Percentiles rank a stretch among this genome's conserved stretches.
Conservation (phyloP, 2,888 invertebrate species). For the Hypercompe scribonia region DNA sequence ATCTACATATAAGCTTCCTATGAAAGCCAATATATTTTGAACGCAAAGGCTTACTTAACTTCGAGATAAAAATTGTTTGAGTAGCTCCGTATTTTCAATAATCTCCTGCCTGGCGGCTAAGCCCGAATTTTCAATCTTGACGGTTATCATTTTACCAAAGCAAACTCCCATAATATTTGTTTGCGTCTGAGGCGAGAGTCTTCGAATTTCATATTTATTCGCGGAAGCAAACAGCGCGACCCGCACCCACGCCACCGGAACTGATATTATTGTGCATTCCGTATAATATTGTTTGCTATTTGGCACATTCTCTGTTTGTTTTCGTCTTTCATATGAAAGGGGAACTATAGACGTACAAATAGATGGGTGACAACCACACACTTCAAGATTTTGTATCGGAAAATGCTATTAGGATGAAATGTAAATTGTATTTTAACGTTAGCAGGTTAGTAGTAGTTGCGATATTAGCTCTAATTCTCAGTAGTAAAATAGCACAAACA, state of each 20-base stretch:
- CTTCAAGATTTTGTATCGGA: conserved; percentile 73
- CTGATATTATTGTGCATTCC: conserved; percentile 87
- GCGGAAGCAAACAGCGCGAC: conserved; percentile 78
- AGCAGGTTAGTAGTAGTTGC: conserved; percentile 16
- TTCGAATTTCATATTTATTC: conserved; percentile 87
- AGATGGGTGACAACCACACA: conserved; percentile 80
- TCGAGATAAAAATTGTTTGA: conserved; percentile 54
- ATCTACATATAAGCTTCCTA: background rate
- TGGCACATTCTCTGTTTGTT: conserved; percentile 87
- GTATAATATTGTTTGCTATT: conserved; percentile 87
- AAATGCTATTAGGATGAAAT: conserved; percentile 77
- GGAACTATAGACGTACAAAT: conserved; percentile 83
- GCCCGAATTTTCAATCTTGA: conserved; percentile 84
- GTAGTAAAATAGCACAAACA: conserved; percentile 44
- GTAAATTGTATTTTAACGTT: conserved; percentile 69
- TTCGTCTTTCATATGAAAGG: conserved; percentile 86
- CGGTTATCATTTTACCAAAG: conserved; percentile 87
- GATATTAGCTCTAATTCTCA: conserved; percentile 49
- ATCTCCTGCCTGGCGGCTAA: conserved; percentile 72
- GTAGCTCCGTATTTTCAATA: conserved; percentile 62
- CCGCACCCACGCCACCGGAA: conserved; percentile 80
- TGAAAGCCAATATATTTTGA: conserved; percentile 3
- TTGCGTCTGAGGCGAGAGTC: conserved; percentile 78
- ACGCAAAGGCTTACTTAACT: conserved; percentile 21
- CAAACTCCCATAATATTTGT: conserved; percentile 84